A percentile compares a stretch with the other conserved stretches of the same genome.
phyloP scores from a whole-genome alignment of 2,888 invertebrate species.

The Melipona beecheii region DNA sequence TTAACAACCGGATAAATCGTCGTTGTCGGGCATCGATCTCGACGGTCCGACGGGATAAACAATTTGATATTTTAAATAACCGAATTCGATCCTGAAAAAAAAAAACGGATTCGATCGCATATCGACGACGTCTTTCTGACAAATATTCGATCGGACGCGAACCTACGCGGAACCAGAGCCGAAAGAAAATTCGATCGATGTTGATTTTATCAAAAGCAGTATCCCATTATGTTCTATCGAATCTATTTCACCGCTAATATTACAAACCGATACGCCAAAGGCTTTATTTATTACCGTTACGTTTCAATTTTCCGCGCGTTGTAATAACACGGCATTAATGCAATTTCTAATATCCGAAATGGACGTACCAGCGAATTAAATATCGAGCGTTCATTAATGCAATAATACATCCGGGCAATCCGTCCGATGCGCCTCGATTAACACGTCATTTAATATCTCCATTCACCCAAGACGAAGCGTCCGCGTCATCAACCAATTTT shows the following conservation, averaged over 20 bases:
- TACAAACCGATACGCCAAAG: neutral
- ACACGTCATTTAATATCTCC: too few relatives aligned
- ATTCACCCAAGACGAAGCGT: too few relatives aligned
- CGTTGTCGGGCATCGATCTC: neutral
- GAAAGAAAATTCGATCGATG: neutral
- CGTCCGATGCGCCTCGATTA: neutral
- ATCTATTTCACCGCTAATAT: neutral
- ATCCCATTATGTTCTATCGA: neutral
- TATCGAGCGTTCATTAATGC: neutral
- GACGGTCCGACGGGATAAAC: slow-evolving; percentile 12
- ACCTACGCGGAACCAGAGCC: neutral
- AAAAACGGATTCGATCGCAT: neutral
- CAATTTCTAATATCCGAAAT: slow-evolving; percentile 4
- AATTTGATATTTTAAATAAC: slow-evolving; percentile 27
- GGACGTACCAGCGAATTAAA: slow-evolving; percentile 11
- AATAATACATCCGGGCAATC: neutral
- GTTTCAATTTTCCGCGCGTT: neutral
- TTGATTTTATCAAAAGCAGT: neutral
- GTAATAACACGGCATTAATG: neutral
- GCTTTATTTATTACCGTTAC: neutral
- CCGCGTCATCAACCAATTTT: too few relatives aligned
- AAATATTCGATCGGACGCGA: neutral
- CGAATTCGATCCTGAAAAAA: slow-evolving; percentile 7
- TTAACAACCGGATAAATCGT: slow-evolving; percentile 23
- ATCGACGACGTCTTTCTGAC: neutral